These are phyloP conservation scores for Syngnathus acus DNA, from an alignment of 2,797 vertebrate species.

Conservation along the genomic window DNA sequence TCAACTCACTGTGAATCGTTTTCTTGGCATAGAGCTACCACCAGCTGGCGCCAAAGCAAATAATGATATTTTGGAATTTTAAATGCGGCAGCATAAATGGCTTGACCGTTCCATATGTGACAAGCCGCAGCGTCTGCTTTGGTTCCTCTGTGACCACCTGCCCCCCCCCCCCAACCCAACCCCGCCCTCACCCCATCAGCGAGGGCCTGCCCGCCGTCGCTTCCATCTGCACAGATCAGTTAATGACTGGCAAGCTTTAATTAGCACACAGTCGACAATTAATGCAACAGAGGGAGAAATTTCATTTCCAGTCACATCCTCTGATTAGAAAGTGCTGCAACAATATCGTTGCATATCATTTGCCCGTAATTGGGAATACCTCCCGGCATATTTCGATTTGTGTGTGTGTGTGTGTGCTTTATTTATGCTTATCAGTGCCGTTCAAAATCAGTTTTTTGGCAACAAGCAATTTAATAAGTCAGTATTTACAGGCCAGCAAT, in stretches of 20 bases:
- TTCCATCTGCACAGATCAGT: conserved; percentile 50
- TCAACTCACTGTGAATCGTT: not conserved
- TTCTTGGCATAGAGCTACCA: not conserved
- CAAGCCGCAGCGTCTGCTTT: not conserved
- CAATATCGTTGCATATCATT: conserved; percentile 64
- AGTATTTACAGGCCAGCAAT: too few species aligned
- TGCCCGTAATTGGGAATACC: conserved; percentile 61
- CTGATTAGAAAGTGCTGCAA: conserved; percentile 55
- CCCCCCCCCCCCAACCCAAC: not conserved
- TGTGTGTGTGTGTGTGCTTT: conserved; percentile 9
- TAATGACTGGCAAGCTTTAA: conserved; percentile 66
- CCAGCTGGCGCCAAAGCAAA: not conserved
- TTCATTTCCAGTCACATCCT: conserved; percentile 67
- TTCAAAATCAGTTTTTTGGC: not conserved
- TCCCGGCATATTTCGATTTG: conserved; percentile 28
- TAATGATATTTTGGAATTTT: not conserved
- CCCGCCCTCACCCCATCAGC: not conserved
- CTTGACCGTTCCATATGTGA: not conserved
- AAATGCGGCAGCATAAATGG: not conserved
- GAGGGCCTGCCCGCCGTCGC: conserved; percentile 24
- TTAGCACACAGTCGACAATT: conserved; percentile 73
- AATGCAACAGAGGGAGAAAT: conserved; percentile 50
- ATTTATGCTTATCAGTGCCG: conserved; percentile 10
- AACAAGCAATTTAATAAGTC: too few species aligned
- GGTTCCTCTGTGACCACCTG: not conserved